These are phyloP conservation scores for Hozukius guyotensis DNA, from an alignment of 2,797 vertebrate genomes.

Conservation along the genomic window DNA sequence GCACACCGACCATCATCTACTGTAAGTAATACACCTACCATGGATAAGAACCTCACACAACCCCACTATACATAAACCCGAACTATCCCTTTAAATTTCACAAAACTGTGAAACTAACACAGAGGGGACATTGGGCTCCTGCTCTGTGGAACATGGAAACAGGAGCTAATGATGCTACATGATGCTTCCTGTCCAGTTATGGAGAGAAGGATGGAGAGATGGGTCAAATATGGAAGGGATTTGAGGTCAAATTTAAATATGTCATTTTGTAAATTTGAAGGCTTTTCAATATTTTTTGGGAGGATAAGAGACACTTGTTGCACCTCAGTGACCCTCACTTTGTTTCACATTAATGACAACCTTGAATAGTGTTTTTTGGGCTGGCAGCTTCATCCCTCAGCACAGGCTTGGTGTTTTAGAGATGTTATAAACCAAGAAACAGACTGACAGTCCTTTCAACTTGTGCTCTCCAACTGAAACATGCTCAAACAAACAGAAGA, in stretches of 20 bases:
- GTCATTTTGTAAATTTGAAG: background rate
- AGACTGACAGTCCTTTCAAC: slow-evolving; percentile 61
- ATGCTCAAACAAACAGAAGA: slow-evolving; percentile 22
- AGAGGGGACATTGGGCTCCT: background rate
- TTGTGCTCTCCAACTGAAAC: slow-evolving; percentile 44
- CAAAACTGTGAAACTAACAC: no score
- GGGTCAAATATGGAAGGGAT: background rate
- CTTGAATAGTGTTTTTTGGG: background rate
- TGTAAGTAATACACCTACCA: no score
- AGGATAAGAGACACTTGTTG: background rate
- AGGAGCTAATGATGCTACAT: background rate
- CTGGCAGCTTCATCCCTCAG: background rate
- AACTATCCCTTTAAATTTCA: no score
- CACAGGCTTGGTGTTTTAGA: background rate
- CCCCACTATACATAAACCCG: no score
- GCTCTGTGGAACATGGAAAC: background rate
- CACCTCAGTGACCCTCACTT: background rate
- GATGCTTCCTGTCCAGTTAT: background rate
- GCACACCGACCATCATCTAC: no score
- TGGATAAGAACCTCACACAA: no score
- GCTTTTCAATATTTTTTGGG: background rate
- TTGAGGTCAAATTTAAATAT: background rate
- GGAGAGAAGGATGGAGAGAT: background rate
- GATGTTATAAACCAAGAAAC: slow-evolving; percentile 5
- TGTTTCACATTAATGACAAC: background rate